Evolutionary conservation across 2,888 invertebrate species (phyloP).

Genomic region (Apantesis nais): DNA sequence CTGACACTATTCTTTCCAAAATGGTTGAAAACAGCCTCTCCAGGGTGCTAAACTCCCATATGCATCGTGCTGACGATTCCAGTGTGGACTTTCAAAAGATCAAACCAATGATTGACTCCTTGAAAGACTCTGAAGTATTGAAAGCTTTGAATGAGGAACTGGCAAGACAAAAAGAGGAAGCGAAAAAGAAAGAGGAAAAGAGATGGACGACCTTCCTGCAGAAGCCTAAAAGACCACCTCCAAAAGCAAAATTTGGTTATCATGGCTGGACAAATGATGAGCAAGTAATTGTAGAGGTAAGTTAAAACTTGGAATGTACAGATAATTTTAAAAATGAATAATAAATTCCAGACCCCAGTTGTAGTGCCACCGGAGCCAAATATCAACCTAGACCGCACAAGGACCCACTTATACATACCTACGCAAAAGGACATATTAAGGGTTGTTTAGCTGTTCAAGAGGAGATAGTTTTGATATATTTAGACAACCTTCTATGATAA

Average conservation of each 20-base stretch:
- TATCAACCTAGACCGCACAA: not conserved
- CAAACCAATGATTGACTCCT: conserved; percentile 87
- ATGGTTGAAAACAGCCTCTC: conserved; percentile 67
- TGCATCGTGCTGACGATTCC: conserved; percentile 72
- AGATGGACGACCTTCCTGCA: conserved; percentile 91
- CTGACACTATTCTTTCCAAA: conserved; percentile 27
- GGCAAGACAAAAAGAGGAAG: conserved; percentile 76
- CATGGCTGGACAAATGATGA: conserved; percentile 54
- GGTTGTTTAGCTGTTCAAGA: not conserved
- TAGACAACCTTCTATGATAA: not conserved
- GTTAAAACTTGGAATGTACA: conserved; percentile 11
- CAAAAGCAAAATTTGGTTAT: conserved; percentile 70
- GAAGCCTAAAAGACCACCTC: conserved; percentile 89
- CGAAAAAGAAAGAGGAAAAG: conserved; percentile 84
- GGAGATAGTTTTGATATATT: not conserved
- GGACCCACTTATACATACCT: not conserved
- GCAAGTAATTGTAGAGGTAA: conserved; percentile 56
- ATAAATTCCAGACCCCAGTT: too few species aligned
- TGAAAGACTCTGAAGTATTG: conserved; percentile 89
- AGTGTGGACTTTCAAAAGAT: conserved; percentile 90
- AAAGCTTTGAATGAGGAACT: conserved; percentile 87
- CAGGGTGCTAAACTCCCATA: conserved; percentile 72
- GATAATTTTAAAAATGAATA: not conserved
- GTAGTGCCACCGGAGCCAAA: too few species aligned
- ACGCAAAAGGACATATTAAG: not conserved